Conservation (phyloP, 2,797 vertebrate species). For the Poeciliopsis gracilis region DNA sequence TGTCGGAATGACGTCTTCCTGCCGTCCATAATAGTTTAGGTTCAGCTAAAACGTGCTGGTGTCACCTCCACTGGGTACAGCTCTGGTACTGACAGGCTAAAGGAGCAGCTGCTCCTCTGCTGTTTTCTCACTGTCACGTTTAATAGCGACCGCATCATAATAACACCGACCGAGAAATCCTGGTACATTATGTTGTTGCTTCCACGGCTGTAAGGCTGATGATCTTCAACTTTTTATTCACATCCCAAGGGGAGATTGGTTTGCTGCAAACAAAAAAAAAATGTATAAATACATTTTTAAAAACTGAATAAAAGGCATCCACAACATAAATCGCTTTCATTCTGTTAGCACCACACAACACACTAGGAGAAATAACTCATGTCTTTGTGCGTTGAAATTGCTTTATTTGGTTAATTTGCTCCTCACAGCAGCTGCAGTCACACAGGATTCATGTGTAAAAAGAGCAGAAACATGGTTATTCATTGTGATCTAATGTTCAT, state of each 20-base stretch:
- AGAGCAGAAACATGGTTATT: neutral
- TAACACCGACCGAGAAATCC: neutral
- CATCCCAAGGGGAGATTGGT: too few relatives aligned
- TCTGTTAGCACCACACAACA: too few relatives aligned
- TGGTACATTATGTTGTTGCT: neutral
- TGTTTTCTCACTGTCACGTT: neutral
- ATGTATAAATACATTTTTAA: too few relatives aligned
- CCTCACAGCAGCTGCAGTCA: neutral
- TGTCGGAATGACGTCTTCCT: neutral
- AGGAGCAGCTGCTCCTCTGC: neutral
- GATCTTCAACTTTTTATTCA: too few relatives aligned
- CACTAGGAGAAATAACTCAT: too few relatives aligned
- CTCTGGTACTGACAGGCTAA: neutral
- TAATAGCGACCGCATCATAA: neutral
- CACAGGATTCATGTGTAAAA: neutral
- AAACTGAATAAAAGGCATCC: too few relatives aligned
- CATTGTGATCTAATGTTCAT: neutral
- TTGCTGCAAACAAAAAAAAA: too few relatives aligned
- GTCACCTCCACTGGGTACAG: too few relatives aligned
- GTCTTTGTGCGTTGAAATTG: neutral
- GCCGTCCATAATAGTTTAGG: accelerated
- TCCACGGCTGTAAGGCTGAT: neutral
- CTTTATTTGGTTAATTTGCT: neutral
- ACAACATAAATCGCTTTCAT: too few relatives aligned
- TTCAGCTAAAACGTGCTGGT: neutral